These are phyloP conservation scores for Phyllotreta striolata DNA, from an alignment of 2,888 invertebrate genomes.

Conservation along the genomic window DNA sequence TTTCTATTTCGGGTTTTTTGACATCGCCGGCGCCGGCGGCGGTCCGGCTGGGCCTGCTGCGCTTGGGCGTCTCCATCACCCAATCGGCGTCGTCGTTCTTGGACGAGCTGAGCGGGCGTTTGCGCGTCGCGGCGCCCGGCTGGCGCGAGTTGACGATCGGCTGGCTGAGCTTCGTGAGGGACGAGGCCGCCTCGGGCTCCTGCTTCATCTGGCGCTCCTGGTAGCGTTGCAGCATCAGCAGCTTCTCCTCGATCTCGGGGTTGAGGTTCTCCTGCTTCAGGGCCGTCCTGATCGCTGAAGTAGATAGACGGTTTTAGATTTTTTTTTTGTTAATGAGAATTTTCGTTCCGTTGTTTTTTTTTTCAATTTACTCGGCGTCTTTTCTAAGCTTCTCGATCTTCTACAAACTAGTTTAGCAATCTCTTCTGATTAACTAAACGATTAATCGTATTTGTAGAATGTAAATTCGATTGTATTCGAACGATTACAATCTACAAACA, in stretches of 20 bases:
- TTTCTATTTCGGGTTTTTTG: conserved; percentile 53
- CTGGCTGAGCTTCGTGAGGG: conserved; percentile 51
- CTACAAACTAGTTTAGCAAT: too few species aligned
- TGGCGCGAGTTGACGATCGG: conserved; percentile 51
- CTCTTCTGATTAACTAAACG: too few species aligned
- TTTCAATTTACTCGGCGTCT: not conserved
- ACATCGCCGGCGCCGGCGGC: conserved; percentile 50
- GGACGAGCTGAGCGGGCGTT: conserved; percentile 55
- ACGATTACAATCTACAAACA: too few species aligned
- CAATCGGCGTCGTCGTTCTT: conserved; percentile 61
- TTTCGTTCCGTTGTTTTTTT: not conserved
- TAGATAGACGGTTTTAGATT: conserved; percentile 25
- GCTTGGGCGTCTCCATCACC: conserved; percentile 62
- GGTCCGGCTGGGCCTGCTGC: conserved; percentile 53
- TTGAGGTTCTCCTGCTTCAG: conserved; percentile 89
- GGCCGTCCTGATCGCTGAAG: conserved; percentile 88
- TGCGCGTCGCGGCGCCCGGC: conserved; percentile 50
- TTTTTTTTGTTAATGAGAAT: conserved; percentile 17
- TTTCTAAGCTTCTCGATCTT: too few species aligned
- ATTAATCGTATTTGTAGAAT: not conserved
- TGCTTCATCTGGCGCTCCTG: conserved; percentile 82
- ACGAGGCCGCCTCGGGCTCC: conserved; percentile 49
- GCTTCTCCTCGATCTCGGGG: conserved; percentile 91
- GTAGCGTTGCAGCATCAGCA: conserved; percentile 85
- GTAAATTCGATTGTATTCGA: not conserved